phyloP scores from a whole-genome alignment of 2,888 invertebrate genomes.

The Sarcophaga carnaria region DNA sequence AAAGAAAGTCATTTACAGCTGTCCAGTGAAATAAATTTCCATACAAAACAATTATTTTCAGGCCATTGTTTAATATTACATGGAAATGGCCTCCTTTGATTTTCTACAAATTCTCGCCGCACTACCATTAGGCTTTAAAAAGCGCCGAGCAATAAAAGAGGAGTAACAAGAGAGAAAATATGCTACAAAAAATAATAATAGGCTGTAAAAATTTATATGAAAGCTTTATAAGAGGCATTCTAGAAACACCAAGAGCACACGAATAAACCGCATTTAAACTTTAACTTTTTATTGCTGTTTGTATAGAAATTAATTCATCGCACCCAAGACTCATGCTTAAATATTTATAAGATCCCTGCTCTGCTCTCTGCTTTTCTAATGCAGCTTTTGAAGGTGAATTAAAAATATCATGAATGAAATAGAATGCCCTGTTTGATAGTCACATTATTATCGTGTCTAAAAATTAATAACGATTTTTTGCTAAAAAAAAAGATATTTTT shows the following conservation, averaged over 20 bases:
- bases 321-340: neutral
- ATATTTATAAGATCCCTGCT: neutral
- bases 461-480: slow-evolving; percentile 19
- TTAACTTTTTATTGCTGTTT: slow-evolving; percentile 23
- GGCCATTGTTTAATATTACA: slow-evolving; percentile 40
- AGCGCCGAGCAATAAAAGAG: neutral
- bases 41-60: slow-evolving; percentile 49
- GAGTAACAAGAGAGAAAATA: neutral
- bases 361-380: neutral
- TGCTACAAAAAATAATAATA: neutral
- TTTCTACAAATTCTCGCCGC: neutral
- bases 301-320: slow-evolving; percentile 31
- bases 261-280: slow-evolving; percentile 38
- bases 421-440: neutral
- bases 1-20: slow-evolving; percentile 18
- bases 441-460: slow-evolving; percentile 27
- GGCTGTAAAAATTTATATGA: neutral
- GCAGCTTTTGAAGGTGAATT: too few relatives aligned
- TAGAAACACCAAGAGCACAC: neutral
- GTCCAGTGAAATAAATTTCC: slow-evolving; percentile 51
- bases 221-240: neutral
- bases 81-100: neutral
- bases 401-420: too few relatives aligned
- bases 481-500: neutral
- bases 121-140: neutral